Conservation (phyloP, 2,888 invertebrate genomes). For the Pollenia labialis region DNA sequence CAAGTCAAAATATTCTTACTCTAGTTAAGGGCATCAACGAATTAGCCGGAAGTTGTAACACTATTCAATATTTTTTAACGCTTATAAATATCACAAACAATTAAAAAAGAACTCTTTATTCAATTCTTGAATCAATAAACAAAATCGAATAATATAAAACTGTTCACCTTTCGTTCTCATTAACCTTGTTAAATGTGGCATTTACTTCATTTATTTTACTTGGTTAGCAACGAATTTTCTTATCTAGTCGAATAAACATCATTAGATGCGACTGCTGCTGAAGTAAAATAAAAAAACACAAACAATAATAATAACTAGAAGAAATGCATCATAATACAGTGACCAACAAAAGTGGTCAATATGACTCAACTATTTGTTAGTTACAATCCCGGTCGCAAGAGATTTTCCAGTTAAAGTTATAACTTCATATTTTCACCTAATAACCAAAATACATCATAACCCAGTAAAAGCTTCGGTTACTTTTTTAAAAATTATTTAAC, state of each 20-base stretch:
- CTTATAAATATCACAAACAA: too few species aligned
- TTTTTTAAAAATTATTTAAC: too few species aligned
- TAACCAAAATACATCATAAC: too few species aligned
- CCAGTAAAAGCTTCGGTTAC: too few species aligned
- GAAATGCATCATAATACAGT: conserved; percentile 25
- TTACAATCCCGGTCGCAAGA: too few species aligned
- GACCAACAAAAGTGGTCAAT: conserved; percentile 17
- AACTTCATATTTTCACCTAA: not conserved
- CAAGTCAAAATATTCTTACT: too few species aligned
- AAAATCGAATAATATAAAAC: not conserved
- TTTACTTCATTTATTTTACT: conserved; percentile 13
- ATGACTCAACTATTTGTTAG: too few species aligned
- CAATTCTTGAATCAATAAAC: not conserved
- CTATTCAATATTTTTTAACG: too few species aligned
- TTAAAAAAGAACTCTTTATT: too few species aligned
- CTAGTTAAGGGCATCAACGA: too few species aligned
- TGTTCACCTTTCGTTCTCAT: not conserved
- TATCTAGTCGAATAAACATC: conserved; percentile 78
- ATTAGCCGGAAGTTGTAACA: too few species aligned
- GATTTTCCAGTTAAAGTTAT: too few species aligned
- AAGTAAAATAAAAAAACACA: conserved; percentile 2
- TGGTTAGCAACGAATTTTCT: conserved; percentile 64
- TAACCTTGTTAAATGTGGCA: conserved; percentile 26
- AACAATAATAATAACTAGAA: conserved; percentile 1
- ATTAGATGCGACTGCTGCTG: conserved; percentile 76